Base-by-base conservation (phyloP, 2,797 vertebrate species). In the Enteromius paludinosus region DNA sequence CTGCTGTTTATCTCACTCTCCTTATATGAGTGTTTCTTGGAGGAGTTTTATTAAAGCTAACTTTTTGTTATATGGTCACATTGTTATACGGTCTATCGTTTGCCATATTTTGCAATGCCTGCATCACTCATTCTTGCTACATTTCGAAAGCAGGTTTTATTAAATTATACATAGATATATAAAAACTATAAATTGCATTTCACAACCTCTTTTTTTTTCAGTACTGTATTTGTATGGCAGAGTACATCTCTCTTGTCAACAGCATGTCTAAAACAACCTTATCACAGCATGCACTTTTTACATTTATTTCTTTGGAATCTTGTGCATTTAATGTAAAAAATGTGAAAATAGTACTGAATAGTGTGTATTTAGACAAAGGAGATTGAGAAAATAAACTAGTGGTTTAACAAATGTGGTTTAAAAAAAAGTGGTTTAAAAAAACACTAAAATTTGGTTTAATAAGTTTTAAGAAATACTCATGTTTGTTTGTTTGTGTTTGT, bases 1-100 rank as follows among this genome's bases (percentile, higher is more conserved):
- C 78, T 68, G 79, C 79, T 84, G 59, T 89, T 85, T 90, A 86
- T 86, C 83, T 83, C 62, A 11, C 74, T 79, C 69, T 81, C n/a
- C 35, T 87, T 64, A 35, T 72, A n/a, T 77, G n/a, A 74, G 73
- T 84, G 30, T 70, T 54, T 65, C 61, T 85, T 72, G 43, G 47
- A 75, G 69, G 71, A 43, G 79, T 18, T 79, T 68, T 68, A 66
- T 54, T 54, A 78, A 20, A 64, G 65, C 28, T 8, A 25, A 45
- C 15, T 11, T 64, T 45, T 41, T 62, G 18, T 43, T 47, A 20
- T 6, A 45, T 47, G 25, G 56, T 64, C 17, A 64, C 25, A 14
- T 45, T 17, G 61, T 30, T 30, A 30, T 30, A 30, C 28, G 52
- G 25, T 25, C n/a, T 49, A 12, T 14, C 47, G 45, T 28, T 70